Evolutionary conservation across 1,140 invertebrate genomes (phyloP).

Genomic region (Euschistus heros): DNA sequence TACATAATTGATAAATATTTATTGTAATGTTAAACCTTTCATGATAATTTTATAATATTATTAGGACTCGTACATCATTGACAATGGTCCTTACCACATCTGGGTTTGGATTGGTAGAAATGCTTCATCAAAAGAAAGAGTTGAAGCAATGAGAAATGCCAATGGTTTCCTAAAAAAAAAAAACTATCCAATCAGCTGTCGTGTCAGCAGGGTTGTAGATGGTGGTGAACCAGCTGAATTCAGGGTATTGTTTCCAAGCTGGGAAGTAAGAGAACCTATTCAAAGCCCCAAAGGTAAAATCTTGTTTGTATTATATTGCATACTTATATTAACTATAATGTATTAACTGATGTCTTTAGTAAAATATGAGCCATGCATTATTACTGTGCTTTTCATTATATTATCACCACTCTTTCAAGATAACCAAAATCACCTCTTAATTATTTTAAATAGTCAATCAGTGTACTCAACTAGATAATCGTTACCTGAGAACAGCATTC

Average conservation of each 20-base stretch:
- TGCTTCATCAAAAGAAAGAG: slow-evolving; percentile 54
- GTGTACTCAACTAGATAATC: no score
- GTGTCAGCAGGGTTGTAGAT: slow-evolving; percentile 69
- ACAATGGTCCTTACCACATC: slow-evolving; percentile 72
- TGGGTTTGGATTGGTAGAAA: slow-evolving; percentile 87
- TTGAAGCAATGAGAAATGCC: slow-evolving; percentile 72
- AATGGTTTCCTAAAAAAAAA: slow-evolving; percentile 84
- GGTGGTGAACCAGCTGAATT: slow-evolving; percentile 78
- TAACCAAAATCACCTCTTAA: no score
- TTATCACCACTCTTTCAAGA: no score
- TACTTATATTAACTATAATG: no score
- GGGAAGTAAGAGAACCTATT: slow-evolving; percentile 38
- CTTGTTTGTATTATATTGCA: no score
- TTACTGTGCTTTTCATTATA: no score
- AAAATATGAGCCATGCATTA: no score
- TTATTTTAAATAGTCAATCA: no score
- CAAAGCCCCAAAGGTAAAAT: not conserved
- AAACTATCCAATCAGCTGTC: slow-evolving; percentile 58
- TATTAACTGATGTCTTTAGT: no score
- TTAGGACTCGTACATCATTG: slow-evolving; percentile 75
- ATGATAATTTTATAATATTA: slow-evolving; percentile 28
- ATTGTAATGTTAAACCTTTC: no score
- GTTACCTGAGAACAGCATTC: no score
- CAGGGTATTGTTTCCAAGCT: slow-evolving; percentile 65
- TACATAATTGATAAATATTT: no score